phyloP scores from a whole-genome alignment of 2,888 invertebrate genomes.

The Heteropelma amictum region DNA sequence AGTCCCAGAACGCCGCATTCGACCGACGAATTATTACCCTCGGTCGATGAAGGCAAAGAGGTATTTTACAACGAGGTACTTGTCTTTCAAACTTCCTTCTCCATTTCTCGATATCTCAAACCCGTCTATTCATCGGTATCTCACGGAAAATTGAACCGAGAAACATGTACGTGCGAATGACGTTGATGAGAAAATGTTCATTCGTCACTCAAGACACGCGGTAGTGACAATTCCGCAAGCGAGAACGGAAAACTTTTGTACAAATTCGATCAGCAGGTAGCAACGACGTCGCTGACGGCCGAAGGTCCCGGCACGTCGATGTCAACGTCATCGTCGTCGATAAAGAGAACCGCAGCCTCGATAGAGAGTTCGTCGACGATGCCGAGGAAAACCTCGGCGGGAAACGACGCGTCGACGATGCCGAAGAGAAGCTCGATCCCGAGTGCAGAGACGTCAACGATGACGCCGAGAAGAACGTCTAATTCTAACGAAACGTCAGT shows the following conservation, averaged over 20 bases:
- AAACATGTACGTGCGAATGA: no score
- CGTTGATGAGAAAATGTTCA: no score
- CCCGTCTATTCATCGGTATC: no score
- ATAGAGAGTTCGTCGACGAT: constrained; percentile 61
- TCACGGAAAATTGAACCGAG: not conserved
- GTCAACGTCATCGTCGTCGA: constrained; percentile 21
- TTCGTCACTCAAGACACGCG: no score
- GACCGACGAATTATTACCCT: constrained; percentile 89
- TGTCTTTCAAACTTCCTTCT: constrained; percentile 11
- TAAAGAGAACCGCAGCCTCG: constrained; percentile 32
- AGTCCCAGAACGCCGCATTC: constrained; percentile 91
- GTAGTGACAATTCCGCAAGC: no score
- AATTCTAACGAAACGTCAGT: constrained; percentile 57
- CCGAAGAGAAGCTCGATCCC: constrained; percentile 54
- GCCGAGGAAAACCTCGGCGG: constrained; percentile 53
- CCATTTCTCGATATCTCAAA: no score
- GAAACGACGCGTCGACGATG: constrained; percentile 46
- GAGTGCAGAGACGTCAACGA: constrained; percentile 52
- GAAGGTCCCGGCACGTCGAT: constrained; percentile 55
- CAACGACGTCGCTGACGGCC: constrained; percentile 69
- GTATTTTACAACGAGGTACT: constrained; percentile 78
- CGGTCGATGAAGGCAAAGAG: constrained; percentile 89
- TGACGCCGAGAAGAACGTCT: constrained; percentile 55
- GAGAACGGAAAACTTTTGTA: not conserved
- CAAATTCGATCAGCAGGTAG: constrained; percentile 67